Percentiles rank a stretch among this genome's conserved stretches.
These are phyloP conservation scores for Epizoanthus fatuus DNA, from an alignment of 92 coral and sea anemone genomes.

Conservation along the genomic window DNA sequence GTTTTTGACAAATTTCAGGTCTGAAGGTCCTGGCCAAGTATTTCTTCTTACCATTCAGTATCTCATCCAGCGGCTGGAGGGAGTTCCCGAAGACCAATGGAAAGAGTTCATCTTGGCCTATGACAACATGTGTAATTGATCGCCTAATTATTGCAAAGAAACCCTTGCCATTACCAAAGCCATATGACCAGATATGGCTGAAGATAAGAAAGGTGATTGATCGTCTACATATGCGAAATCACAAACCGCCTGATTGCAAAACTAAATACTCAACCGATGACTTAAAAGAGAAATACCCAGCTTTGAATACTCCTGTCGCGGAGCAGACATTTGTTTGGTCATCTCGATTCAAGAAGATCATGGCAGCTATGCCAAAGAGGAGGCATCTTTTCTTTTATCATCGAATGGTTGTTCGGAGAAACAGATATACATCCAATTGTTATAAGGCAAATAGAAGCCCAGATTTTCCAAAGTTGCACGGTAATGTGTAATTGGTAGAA, in stretches of 20 bases:
- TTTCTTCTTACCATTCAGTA: constrained; percentile 58
- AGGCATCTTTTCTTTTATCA: constrained; percentile 45
- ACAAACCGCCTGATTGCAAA: constrained; percentile 53
- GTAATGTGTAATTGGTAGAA: too few relatives aligned
- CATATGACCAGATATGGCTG: constrained; percentile 65
- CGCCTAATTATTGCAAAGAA: constrained; percentile 47
- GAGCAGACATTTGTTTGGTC: constrained; percentile 65
- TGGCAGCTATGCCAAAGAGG: constrained; percentile 59
- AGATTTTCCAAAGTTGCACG: too few relatives aligned
- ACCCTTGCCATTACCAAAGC: constrained; percentile 55
- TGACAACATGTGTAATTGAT: constrained; percentile 73
- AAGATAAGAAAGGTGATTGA: constrained; percentile 65
- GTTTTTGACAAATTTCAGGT: not conserved
- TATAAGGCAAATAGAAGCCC: constrained; percentile 6
- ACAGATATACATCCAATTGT: constrained; percentile 41
- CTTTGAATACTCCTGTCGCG: constrained; percentile 61
- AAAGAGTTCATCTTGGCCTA: constrained; percentile 54
- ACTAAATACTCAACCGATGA: constrained; percentile 46
- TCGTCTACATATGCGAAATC: constrained; percentile 67
- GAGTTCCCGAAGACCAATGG: constrained; percentile 51
- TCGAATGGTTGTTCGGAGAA: constrained; percentile 52
- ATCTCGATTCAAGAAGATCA: constrained; percentile 49
- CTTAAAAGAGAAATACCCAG: constrained; percentile 55
- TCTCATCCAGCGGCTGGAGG: constrained; percentile 45
- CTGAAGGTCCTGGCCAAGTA: constrained; percentile 69